Percentiles rank a stretch among this genome's conserved stretches.
Conservation (phyloP, 2,888 invertebrate species). For the Deroplatys truncata region DNA sequence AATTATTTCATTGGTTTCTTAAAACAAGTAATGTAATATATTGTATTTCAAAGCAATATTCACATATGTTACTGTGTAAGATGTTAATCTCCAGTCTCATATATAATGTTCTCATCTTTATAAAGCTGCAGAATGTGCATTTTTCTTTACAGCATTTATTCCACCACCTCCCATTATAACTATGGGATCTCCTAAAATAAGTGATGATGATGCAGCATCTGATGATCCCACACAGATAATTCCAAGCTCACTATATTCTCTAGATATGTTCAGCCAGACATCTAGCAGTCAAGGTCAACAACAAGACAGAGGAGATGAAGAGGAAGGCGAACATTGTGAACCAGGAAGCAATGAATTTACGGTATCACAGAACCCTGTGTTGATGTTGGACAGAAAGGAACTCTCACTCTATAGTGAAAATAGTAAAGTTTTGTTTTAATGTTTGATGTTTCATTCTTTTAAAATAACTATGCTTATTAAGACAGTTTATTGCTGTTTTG, state of each 20-base stretch:
- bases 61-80: too few relatives aligned
- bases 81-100: too few relatives aligned
- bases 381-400: conserved; percentile 9
- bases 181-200: neutral
- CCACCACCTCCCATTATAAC: conserved; percentile 2
- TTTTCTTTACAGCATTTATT: conserved; percentile 5
- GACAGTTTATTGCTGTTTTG: neutral
- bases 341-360: conserved; percentile 33
- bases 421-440: neutral
- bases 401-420: conserved; percentile 17
- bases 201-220: conserved; percentile 14
- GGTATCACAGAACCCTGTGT: conserved; percentile 21
- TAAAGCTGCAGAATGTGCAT: neutral
- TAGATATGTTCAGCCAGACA: conserved; percentile 32
- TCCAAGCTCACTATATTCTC: conserved; percentile 31
- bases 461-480: neutral
- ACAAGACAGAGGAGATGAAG: conserved; percentile 17
- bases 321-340: conserved; percentile 29
- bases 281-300: conserved; percentile 13
- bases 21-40: too few relatives aligned
- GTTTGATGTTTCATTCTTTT: neutral
- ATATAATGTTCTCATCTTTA: too few relatives aligned
- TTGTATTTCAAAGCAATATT: too few relatives aligned
- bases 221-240: conserved; percentile 31
- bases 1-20: too few relatives aligned